Conservation (phyloP, 2,888 invertebrate species). For the Papilio demoleus region DNA sequence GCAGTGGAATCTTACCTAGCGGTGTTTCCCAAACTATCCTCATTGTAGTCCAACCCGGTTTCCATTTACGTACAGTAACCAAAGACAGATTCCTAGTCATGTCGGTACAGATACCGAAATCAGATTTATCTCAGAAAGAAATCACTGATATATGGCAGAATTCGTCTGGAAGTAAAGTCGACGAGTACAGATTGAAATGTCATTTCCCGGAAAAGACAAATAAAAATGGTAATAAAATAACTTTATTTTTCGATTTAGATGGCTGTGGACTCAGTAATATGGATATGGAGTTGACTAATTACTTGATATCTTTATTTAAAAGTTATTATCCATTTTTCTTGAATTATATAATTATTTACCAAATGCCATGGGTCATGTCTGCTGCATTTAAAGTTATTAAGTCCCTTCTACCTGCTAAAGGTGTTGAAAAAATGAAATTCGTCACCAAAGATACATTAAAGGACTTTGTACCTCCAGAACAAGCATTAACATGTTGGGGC, state of each 20-base stretch:
- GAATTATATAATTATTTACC: constrained; percentile 94
- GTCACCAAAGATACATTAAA: constrained; percentile 89
- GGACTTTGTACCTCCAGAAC: constrained; percentile 88
- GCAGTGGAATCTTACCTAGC: constrained; percentile 89
- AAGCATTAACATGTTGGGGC: constrained; percentile 91
- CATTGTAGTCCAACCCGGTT: constrained; percentile 90
- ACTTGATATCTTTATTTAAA: constrained; percentile 93
- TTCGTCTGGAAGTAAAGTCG: constrained; percentile 83
- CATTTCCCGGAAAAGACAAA: constrained; percentile 78
- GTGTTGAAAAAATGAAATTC: constrained; percentile 94
- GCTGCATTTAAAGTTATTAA: constrained; percentile 97
- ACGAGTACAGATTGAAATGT: constrained; percentile 89
- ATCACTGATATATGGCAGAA: constrained; percentile 90
- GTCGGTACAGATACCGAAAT: constrained; percentile 87
- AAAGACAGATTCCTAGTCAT: constrained; percentile 95
- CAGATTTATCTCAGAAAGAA: constrained; percentile 84
- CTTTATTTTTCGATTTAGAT: constrained; percentile 95
- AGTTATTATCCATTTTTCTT: constrained; percentile 93
- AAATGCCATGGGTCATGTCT: constrained; percentile 97
- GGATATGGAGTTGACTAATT: constrained; percentile 96
- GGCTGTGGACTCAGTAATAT: constrained; percentile 93
- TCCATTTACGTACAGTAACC: constrained; percentile 85
- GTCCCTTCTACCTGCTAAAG: constrained; percentile 92
- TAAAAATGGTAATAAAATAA: constrained; percentile 83
- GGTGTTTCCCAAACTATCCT: constrained; percentile 86